Evolutionary conservation across 2,888 invertebrate genomes (phyloP), one percentile per base, ranked within the genome.

Genomic region (Agriotes lineatus): DNA sequence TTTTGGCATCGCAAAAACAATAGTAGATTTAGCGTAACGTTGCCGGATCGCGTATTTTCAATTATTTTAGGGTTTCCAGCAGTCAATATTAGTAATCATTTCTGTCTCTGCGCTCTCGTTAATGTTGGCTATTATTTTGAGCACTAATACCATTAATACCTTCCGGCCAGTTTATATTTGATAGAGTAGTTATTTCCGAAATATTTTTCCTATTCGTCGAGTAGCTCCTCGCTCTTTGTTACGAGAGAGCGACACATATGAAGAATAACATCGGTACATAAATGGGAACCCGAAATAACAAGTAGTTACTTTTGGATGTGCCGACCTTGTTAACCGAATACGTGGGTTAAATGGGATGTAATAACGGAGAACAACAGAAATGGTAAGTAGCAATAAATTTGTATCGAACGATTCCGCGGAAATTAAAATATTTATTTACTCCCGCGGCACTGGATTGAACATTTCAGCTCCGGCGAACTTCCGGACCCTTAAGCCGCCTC

Each of bases 51-150:
- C 60, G 63, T 63, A 56, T 62, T 67, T 68, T 68, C 68, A 68
- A 68, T 68, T 68, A 68, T 68, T 68, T 63, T 48, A 52, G 58
- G 63, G 50, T 62, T 61, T 67, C 56, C 18, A 64, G 30, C 58
- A 59, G 67, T 60, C 67, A 60, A 60, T 67, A 67, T 44, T 67
- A 58, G 67, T 54, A 67, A 67, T 67, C 52, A 54, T 50, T 67
- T 67, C 52, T 60, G 57, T 67, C 60, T 60, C 50, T 30, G 33
- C 44, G 42, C 60, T 60, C 20, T 58, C 54, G 67, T 52, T 67
- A 60, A 67, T 60, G 54, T 59, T 44, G 33, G 60, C 67, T 67
- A 67, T 67, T 67, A 67, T 67, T 67, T 67, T 67, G 50, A 67
- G 44, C 39, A 39, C 44, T 67, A 67, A 67, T 60, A 52, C 67